Conservation (phyloP, 2,888 invertebrate genomes). For the Pecten maximus region DNA sequence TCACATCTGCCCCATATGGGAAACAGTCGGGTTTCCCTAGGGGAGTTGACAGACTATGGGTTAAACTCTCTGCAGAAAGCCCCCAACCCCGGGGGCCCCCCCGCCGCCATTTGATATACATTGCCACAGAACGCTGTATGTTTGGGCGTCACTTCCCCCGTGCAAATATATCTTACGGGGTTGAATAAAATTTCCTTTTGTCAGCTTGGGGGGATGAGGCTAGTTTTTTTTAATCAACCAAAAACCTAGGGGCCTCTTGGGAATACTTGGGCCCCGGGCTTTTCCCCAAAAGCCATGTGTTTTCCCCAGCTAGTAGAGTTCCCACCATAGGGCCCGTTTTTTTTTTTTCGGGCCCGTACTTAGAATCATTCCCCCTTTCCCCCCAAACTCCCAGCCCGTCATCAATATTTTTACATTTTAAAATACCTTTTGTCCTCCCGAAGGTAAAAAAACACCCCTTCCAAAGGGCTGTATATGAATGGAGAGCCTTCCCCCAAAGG, state of each 20-base stretch:
- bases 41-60: slow-evolving; percentile 45
- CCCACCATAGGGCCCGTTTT: slow-evolving; percentile 42
- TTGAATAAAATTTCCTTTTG: slow-evolving; percentile 48
- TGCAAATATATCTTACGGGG: slow-evolving; percentile 46
- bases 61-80: slow-evolving; percentile 54
- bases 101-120: slow-evolving; percentile 52
- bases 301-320: slow-evolving; percentile 50
- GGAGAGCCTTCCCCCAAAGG: slow-evolving; percentile 53
- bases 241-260: slow-evolving; percentile 48
- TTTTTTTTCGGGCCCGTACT: slow-evolving; percentile 2
- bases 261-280: slow-evolving; percentile 30
- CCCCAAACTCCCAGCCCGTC: slow-evolving; percentile 44
- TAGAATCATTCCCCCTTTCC: neutral
- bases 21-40: slow-evolving; percentile 42
- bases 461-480: slow-evolving; percentile 52
- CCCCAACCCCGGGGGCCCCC: slow-evolving; percentile 49
- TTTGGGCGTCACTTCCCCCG: slow-evolving; percentile 43
- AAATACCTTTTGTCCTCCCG: slow-evolving; percentile 1
- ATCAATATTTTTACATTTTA: slow-evolving; percentile 51
- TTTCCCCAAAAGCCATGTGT: slow-evolving; percentile 45
- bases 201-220: slow-evolving; percentile 47
- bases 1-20: neutral
- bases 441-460: slow-evolving; percentile 44
- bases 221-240: slow-evolving; percentile 44
- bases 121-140: slow-evolving; percentile 55